Percentiles rank a stretch among this genome's conserved stretches.
These are phyloP conservation scores for Jaculus jaculus DNA, from an alignment of 2,113 vertebrate genomes.

Conservation along the genomic window DNA sequence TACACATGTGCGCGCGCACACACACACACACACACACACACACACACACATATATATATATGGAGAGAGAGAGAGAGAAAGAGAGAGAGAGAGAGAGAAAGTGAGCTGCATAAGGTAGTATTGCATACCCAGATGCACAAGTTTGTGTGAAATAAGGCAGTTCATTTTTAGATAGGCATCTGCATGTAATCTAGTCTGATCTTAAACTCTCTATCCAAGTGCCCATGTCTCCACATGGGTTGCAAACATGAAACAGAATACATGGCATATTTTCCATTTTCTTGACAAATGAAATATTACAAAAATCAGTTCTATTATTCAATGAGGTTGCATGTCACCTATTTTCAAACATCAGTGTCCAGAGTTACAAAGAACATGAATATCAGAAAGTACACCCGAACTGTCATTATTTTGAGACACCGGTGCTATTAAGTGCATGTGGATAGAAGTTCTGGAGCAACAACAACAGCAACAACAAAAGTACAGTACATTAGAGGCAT, in stretches of 20 bases:
- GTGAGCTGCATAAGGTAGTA: not conserved
- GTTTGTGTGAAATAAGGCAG: not conserved
- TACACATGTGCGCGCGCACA: too few relatives aligned
- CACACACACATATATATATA: too few relatives aligned
- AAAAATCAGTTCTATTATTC: not conserved
- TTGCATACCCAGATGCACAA: not conserved
- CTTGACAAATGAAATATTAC: not conserved
- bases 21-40: too few relatives aligned
- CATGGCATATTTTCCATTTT: not conserved
- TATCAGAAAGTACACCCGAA: too few relatives aligned
- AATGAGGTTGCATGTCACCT: not conserved
- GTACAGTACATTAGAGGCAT: not conserved
- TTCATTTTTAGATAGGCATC: not conserved
- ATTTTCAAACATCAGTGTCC: not conserved
- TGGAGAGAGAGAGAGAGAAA: too few relatives aligned
- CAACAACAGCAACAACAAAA: not conserved
- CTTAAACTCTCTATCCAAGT: not conserved
- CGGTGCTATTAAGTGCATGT: too few relatives aligned
- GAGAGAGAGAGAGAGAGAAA: too few relatives aligned
- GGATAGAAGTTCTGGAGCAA: not conserved
- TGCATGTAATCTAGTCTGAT: too few relatives aligned
- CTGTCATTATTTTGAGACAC: too few relatives aligned
- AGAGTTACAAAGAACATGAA: too few relatives aligned
- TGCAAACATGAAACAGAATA: too few relatives aligned
- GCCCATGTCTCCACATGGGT: not conserved